phyloP scores from a whole-genome alignment of 2,113 vertebrate genomes.

The Paramisgurnus dabryanus region DNA sequence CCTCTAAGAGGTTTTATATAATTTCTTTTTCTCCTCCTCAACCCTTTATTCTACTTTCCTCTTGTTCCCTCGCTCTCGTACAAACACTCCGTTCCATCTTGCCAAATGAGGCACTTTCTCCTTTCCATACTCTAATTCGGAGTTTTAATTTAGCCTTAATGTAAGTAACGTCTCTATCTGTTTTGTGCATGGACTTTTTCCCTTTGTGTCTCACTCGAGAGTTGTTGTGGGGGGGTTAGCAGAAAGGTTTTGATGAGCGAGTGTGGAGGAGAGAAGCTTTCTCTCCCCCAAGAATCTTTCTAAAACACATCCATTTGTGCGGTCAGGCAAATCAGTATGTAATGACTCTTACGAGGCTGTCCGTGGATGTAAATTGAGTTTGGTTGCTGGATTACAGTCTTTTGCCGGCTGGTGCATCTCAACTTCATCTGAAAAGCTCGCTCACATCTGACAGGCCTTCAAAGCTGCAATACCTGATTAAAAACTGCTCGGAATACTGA shows the following conservation, averaged over 20 bases:
- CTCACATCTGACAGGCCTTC: neutral
- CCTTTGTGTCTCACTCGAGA: neutral
- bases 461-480: slow-evolving; percentile 4
- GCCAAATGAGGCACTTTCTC: slow-evolving; percentile 42
- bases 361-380: neutral
- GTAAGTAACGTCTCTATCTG: slow-evolving; percentile 14
- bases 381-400: neutral
- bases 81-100: slow-evolving; percentile 1
- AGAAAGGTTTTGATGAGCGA: slow-evolving; percentile 31
- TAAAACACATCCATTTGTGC: slow-evolving; percentile 46
- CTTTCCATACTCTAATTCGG: slow-evolving; percentile 38
- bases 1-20: slow-evolving; percentile 33
- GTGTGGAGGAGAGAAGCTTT: slow-evolving; percentile 1
- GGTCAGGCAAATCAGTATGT: slow-evolving; percentile 35
- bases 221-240: neutral
- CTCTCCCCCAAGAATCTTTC: slow-evolving; percentile 15
- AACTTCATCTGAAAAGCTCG: neutral
- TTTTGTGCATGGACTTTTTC: slow-evolving; percentile 12
- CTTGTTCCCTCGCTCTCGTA: neutral
- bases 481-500: neutral
- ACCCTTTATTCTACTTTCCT: neutral
- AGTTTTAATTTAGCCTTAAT: slow-evolving; percentile 52
- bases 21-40: slow-evolving; percentile 23
- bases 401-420: neutral
- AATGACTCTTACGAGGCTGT: slow-evolving; percentile 35